phyloP scores from a whole-genome alignment of 2,888 invertebrate species.

The Laothoe populi region DNA sequence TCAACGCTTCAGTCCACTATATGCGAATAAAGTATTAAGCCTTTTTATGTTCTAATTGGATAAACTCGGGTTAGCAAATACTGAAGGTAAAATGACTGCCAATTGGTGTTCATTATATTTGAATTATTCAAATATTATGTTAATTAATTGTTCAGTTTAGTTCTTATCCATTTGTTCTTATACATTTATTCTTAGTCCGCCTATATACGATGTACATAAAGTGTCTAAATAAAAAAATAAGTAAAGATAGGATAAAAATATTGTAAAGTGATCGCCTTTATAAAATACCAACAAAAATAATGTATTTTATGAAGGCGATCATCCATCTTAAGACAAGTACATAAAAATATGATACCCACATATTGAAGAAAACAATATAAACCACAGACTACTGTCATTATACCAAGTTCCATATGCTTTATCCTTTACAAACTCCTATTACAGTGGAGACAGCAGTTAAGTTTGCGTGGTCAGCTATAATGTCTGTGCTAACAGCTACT shows the following conservation, averaged over 20 bases:
- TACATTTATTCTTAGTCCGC: too few species aligned
- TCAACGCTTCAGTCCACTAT: background rate
- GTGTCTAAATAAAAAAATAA: too few species aligned
- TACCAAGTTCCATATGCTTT: slow-evolving; percentile 32
- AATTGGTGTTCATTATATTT: slow-evolving; percentile 38
- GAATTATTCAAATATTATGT: slow-evolving; percentile 35
- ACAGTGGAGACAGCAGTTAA: slow-evolving; percentile 7
- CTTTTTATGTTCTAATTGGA: slow-evolving; percentile 10
- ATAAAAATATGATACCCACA: too few species aligned
- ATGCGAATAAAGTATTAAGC: background rate
- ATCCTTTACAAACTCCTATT: slow-evolving; percentile 8
- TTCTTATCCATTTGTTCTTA: too few species aligned
- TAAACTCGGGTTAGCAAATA: slow-evolving; percentile 28
- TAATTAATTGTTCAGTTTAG: slow-evolving; percentile 24
- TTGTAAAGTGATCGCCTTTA: background rate
- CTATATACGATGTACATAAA: too few species aligned
- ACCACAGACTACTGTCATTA: too few species aligned
- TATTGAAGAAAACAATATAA: too few species aligned
- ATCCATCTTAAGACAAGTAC: background rate
- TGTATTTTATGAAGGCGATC: background rate
- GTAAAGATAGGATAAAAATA: too few species aligned
- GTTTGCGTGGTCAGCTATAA: slow-evolving; percentile 22
- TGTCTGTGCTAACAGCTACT: slow-evolving; percentile 13
- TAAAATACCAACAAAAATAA: background rate
- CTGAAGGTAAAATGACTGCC: slow-evolving; percentile 32